Conservation (phyloP, 1,140 invertebrate species). For the Lasioglossum baleicum region DNA sequence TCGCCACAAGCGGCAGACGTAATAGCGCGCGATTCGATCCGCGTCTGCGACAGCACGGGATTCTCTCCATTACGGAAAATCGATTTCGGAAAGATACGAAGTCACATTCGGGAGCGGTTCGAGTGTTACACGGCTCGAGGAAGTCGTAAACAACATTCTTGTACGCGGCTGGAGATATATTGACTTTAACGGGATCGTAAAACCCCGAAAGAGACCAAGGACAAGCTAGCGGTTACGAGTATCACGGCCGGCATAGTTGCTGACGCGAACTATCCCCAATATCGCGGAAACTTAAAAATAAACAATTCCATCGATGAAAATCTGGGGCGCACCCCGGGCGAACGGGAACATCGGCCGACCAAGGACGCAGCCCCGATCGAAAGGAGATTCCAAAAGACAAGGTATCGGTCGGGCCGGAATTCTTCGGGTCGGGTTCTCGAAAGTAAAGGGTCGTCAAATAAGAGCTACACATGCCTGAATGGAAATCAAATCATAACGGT, state of each 20-base stretch:
- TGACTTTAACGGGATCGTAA: conserved; percentile 2
- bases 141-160: not conserved
- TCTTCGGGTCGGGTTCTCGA: no score
- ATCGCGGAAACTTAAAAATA: conserved; percentile 57
- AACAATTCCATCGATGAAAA: conserved; percentile 58
- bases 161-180: not conserved
- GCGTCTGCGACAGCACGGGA: not conserved
- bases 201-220: not conserved
- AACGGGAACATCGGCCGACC: conserved; percentile 38
- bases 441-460: no score
- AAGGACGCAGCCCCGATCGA: conserved; percentile 54
- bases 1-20: no score
- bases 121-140: not conserved
- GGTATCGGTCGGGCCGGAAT: not conserved
- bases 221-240: no score
- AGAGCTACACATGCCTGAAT: no score
- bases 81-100: not conserved
- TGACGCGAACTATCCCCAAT: conserved; percentile 32
- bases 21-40: conserved; percentile 13
- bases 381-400: conserved; percentile 42
- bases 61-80: not conserved
- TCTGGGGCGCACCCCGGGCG: conserved; percentile 46
- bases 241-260: conserved; percentile 19
- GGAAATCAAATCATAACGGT: no score
- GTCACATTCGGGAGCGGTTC: no score